Conservation (phyloP, 2,113 vertebrate species). For the Tringa solitaria region DNA sequence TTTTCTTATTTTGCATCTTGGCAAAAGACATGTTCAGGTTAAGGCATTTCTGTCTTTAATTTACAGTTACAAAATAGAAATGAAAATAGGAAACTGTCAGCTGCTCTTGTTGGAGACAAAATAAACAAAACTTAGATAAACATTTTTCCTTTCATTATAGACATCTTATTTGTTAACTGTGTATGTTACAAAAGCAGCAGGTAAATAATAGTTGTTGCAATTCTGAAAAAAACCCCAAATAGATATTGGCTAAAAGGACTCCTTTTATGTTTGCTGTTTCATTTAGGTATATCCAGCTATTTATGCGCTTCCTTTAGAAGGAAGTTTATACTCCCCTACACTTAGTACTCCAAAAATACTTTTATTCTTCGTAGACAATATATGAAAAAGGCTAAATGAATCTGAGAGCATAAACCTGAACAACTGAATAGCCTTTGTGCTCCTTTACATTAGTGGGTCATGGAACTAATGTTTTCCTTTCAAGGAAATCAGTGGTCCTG, state of each 20-base stretch:
- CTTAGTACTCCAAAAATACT: neutral
- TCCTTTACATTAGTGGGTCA: neutral
- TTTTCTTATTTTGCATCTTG: neutral
- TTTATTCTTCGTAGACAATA: neutral
- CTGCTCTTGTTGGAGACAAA: neutral
- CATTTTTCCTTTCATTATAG: neutral
- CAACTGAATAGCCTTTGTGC: neutral
- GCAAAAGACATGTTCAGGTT: neutral
- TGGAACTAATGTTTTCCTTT: slow-evolving; percentile 21
- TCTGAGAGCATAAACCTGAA: neutral
- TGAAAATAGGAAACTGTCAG: neutral
- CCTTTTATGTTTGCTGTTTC: neutral
- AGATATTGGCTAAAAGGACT: neutral
- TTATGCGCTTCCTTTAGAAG: neutral
- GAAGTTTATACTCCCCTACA: neutral
- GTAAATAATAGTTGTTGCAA: neutral
- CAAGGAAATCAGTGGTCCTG: slow-evolving; percentile 32
- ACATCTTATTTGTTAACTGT: neutral
- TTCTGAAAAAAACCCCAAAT: neutral
- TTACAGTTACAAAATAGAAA: neutral
- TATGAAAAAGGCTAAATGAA: neutral
- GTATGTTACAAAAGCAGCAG: neutral
- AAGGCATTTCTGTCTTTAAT: neutral
- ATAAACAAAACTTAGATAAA: neutral
- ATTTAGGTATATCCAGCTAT: neutral